These are phyloP conservation scores for Oscheius myriophilus DNA, from an alignment of 2,888 invertebrate species.

Conservation along the genomic window DNA sequence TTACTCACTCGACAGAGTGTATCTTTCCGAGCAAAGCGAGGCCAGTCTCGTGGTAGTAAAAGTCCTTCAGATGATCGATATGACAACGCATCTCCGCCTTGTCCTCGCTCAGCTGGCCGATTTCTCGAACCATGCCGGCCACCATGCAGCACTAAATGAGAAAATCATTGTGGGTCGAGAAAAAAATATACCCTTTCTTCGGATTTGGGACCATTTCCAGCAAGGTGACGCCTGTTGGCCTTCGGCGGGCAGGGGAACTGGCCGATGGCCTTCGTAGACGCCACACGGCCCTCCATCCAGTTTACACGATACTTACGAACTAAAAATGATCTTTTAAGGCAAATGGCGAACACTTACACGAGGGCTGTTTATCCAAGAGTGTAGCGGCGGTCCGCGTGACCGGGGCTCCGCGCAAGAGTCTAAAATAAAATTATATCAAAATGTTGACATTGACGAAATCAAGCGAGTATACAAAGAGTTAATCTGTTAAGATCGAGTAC, in stretches of 20 bases:
- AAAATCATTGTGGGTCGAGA: background rate
- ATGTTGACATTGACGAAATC: too few relatives aligned
- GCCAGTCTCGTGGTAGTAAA: conserved; percentile 13
- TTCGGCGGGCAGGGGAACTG: conserved; percentile 10
- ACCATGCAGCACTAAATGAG: conserved; percentile 7
- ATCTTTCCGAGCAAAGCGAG: conserved; percentile 17
- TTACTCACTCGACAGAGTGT: background rate
- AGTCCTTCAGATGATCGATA: conserved; percentile 14
- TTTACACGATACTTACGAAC: background rate
- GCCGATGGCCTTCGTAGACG: conserved; percentile 17
- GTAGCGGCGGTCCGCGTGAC: too few relatives aligned
- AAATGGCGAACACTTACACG: too few relatives aligned
- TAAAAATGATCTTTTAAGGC: too few relatives aligned
- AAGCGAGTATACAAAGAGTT: too few relatives aligned
- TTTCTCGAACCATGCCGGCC: conserved; percentile 8
- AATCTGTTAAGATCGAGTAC: too few relatives aligned
- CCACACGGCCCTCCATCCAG: conserved; percentile 15
- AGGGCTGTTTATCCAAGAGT: too few relatives aligned
- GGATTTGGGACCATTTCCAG: conserved; percentile 15
- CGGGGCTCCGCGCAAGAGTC: too few relatives aligned
- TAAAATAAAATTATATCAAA: too few relatives aligned
- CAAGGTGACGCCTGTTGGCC: background rate
- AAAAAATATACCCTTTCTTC: background rate
- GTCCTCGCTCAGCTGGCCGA: conserved; percentile 12
- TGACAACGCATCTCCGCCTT: conserved; percentile 3